Percentiles rank a stretch among this genome's conserved stretches.
phyloP scores from a whole-genome alignment of 2,888 invertebrate genomes.

The Lottia scabra region DNA sequence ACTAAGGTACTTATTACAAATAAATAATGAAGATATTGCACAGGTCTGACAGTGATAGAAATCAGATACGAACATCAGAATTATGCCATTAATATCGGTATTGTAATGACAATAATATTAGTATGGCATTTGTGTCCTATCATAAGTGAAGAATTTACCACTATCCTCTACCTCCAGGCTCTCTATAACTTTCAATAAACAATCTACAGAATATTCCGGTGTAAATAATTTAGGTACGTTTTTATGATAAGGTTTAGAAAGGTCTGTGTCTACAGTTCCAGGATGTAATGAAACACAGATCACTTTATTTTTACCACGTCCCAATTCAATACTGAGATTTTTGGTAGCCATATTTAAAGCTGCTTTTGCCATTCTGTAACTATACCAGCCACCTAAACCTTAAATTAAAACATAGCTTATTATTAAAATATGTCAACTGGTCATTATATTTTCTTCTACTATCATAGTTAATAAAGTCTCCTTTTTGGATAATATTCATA shows the following conservation, averaged over 20 bases:
- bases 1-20: no score
- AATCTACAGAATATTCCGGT: slow-evolving; percentile 47
- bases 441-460: no score
- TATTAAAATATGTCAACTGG: no score
- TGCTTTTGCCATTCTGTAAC: slow-evolving; percentile 57
- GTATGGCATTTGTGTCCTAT: slow-evolving; percentile 44
- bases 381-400: slow-evolving; percentile 62
- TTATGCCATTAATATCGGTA: no score
- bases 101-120: slow-evolving; percentile 8
- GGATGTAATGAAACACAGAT: slow-evolving; percentile 56
- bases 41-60: no score
- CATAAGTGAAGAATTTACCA: slow-evolving; percentile 55
- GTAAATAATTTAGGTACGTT: slow-evolving; percentile 53
- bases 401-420: slow-evolving; percentile 10
- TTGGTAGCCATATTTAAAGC: slow-evolving; percentile 61
- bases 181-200: slow-evolving; percentile 49
- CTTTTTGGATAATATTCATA: no score
- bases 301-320: slow-evolving; percentile 46
- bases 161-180: slow-evolving; percentile 43
- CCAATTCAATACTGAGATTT: slow-evolving; percentile 55
- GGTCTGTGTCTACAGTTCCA: slow-evolving; percentile 57
- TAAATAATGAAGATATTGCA: no score
- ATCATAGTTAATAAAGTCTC: no score
- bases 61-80: no score
- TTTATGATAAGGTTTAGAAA: slow-evolving; percentile 57